These are phyloP conservation scores for Pyrocephalus nanus DNA, from an alignment of 2,797 vertebrate genomes.

Conservation along the genomic window DNA sequence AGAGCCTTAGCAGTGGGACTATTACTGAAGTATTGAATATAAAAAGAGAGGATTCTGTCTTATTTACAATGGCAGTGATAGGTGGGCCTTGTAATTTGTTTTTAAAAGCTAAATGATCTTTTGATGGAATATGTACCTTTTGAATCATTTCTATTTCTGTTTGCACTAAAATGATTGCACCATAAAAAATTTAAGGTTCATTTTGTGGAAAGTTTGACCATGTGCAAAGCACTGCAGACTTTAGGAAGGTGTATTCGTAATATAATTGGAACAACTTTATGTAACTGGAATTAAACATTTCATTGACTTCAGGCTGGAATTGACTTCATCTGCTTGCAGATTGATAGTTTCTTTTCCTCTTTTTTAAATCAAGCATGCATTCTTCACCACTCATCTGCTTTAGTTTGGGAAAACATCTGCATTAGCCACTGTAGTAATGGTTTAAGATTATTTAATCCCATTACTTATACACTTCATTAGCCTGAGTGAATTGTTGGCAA, in stretches of 20 bases:
- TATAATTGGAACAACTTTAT: background rate
- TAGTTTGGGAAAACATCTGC: slow-evolving; percentile 73
- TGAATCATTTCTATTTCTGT: slow-evolving; percentile 29
- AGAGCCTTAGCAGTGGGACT: background rate
- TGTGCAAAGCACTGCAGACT: background rate
- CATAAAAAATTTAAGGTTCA: slow-evolving; percentile 17
- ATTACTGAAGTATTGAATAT: background rate
- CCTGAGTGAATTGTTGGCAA: slow-evolving; percentile 81
- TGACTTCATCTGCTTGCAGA: slow-evolving; percentile 53
- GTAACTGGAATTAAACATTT: slow-evolving; percentile 60
- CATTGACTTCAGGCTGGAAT: slow-evolving; percentile 62
- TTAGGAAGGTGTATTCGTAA: background rate
- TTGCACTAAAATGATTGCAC: background rate
- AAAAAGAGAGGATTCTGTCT: background rate
- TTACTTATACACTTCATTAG: slow-evolving; percentile 82
- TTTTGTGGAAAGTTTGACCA: background rate
- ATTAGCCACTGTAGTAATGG: slow-evolving; percentile 73
- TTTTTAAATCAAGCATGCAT: slow-evolving; percentile 72
- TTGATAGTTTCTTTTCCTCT: slow-evolving; percentile 45
- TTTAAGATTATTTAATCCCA: slow-evolving; percentile 79
- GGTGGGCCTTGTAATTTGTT: background rate
- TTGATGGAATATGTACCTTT: background rate
- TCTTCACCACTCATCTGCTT: slow-evolving; percentile 65
- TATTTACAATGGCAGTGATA: background rate
- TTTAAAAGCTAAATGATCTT: slow-evolving; percentile 29